Evolutionary conservation across 2,113 vertebrate genomes (phyloP).

Genomic region (Nymphicus hollandicus): DNA sequence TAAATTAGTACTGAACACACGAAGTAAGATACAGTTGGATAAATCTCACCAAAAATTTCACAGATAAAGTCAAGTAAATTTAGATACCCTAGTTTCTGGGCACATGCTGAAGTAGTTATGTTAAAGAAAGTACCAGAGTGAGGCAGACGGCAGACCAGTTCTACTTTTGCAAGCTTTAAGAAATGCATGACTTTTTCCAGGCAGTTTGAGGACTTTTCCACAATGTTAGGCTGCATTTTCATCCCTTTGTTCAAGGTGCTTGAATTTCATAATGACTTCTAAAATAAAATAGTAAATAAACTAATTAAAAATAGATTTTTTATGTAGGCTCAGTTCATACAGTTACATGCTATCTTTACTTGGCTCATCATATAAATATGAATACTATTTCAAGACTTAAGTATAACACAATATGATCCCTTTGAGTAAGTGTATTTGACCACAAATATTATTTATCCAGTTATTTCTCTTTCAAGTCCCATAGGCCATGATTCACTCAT

Average conservation of each 20-base stretch:
- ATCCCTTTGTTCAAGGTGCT: not conserved
- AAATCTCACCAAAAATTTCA: not conserved
- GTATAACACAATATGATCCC: not conserved
- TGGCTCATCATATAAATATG: not conserved
- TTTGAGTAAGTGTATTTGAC: not conserved
- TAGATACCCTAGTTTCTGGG: not conserved
- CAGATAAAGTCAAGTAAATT: not conserved
- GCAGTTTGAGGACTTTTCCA: not conserved
- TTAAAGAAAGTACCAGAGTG: not conserved
- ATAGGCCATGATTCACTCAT: not conserved
- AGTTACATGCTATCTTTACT: not conserved
- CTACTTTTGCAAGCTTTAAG: not conserved
- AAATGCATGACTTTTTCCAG: not conserved
- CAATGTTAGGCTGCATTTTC: not conserved
- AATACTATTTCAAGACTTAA: not conserved
- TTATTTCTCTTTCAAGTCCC: not conserved
- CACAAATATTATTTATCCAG: not conserved
- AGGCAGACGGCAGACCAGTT: not conserved
- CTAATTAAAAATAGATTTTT: not conserved
- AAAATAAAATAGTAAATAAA: not conserved
- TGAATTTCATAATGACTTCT: not conserved
- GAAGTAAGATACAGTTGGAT: not conserved
- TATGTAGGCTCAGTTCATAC: not conserved
- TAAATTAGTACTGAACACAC: not conserved
- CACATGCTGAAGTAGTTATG: not conserved